These are phyloP conservation scores for Mastigias papua DNA, from an alignment of 30 jellyfish, hydroid and myxozoan species.

Conservation along the genomic window DNA sequence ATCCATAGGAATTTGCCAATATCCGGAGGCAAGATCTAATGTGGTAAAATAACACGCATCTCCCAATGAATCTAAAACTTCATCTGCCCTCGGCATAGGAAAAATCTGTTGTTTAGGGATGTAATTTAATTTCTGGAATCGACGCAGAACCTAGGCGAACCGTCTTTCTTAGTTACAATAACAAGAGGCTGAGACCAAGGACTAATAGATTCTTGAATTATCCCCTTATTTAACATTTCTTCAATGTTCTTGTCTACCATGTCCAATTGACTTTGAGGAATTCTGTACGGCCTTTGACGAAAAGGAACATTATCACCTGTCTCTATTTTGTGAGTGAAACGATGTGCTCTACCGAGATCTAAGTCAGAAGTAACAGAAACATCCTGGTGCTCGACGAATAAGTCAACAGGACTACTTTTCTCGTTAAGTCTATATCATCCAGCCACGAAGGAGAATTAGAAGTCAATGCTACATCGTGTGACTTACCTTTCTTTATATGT, in stretches of 20 bases:
- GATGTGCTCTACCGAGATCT: constrained; percentile 31
- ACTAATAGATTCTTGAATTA: constrained; percentile 22
- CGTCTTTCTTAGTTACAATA: constrained; percentile 48
- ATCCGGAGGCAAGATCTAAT: constrained; percentile 66
- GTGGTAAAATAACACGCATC: constrained; percentile 61
- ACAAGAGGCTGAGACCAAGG: constrained; percentile 56
- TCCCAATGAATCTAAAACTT: constrained; percentile 52
- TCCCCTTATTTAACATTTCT: constrained; percentile 20
- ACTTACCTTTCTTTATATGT: background rate
- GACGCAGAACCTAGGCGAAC: constrained; percentile 38
- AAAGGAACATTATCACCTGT: constrained; percentile 43
- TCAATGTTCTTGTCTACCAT: constrained; percentile 47
- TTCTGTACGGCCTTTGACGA: constrained; percentile 50
- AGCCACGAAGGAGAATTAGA: background rate
- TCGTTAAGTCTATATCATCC: constrained; percentile 23
- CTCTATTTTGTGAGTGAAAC: constrained; percentile 20
- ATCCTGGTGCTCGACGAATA: constrained; percentile 13
- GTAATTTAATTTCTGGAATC: constrained; percentile 23
- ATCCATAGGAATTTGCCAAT: constrained; percentile 65
- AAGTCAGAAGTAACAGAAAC: constrained; percentile 16
- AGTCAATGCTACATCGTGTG: background rate
- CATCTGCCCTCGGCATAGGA: constrained; percentile 77
- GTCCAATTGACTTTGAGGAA: constrained; percentile 29
- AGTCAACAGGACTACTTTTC: background rate
- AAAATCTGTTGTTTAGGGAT: constrained; percentile 29